Base-by-base conservation (phyloP, 2,888 invertebrate genomes). In the Sminthurides aquaticus region DNA sequence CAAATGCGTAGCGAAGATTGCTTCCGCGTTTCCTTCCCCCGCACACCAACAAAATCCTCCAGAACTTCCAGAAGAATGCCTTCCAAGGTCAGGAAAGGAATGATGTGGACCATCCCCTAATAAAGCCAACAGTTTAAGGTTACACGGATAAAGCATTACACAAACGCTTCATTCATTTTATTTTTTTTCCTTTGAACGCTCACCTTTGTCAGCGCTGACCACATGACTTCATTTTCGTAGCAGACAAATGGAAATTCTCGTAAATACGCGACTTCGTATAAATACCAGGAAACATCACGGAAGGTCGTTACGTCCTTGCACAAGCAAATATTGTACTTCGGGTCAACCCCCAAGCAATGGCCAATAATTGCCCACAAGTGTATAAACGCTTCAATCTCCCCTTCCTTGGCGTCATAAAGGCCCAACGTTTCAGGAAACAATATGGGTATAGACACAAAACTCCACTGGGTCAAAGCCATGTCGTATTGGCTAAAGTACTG, bases 331-430 rank as follows among this genome's bases (percentile, higher is more conserved):
- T 64, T 64, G 55, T 64, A 64, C 2, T 60, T n/a, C 57, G 80
- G 79, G 49, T 76, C 71, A 3, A 81, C 77, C 0, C 84, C 84
- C 1, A 84, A 76, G 2, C 81, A 74, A 72, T 81, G 81, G 1
- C 83, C 83, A 15, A 84, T 74, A 15, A 79, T 78, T 57, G 81
- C 76, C 84, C 84, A 84, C 34, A 82, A 76, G 68, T 84, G 82
- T 27, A 82, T 78, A 69, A 81, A 82, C 27, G 80, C 81, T 2
- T 82, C 81, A 15, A 83, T 72, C 61, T 83, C 82, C 15, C 79
- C 77, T 1, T 79, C 76, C 22, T 76, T 78, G 1, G 77, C 77
- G 11, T 76, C 70, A 1, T 64, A 66, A 1, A 79, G 75, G 1
- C 80, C 80, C 66, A 82, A 79, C 27, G 76, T 70, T n/a, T 77